A percentile compares a stretch with the other conserved stretches of the same genome.
Evolutionary conservation across 2,888 invertebrate genomes (phyloP).

Genomic region (Nephrotoma appendiculata): DNA sequence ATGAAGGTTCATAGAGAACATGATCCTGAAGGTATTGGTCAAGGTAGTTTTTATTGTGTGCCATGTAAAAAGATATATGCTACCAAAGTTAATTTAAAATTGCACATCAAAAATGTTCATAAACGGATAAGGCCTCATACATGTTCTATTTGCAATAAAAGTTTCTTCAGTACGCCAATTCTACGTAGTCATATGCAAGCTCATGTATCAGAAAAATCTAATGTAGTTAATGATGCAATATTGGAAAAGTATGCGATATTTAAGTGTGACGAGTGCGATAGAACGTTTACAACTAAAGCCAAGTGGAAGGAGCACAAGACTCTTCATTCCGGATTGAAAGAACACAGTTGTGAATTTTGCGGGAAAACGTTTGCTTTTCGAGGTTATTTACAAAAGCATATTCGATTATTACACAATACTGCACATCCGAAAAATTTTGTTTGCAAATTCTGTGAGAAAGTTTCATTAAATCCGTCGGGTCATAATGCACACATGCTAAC

Average conservation of each 20-base stretch:
- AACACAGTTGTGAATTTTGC: not conserved
- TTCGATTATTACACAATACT: not conserved
- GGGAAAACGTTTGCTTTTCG: not conserved
- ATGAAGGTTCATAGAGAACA: slow-evolving; percentile 34
- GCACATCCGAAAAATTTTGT: not conserved
- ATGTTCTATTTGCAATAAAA: not conserved
- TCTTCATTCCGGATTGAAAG: not conserved
- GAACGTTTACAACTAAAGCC: not conserved
- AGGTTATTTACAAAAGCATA: not conserved
- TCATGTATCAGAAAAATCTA: too few relatives aligned
- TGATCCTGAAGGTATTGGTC: slow-evolving; percentile 12
- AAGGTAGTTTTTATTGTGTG: not conserved
- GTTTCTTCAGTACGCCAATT: not conserved
- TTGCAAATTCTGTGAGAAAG: not conserved
- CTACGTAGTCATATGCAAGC: too few relatives aligned
- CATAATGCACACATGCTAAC: not conserved
- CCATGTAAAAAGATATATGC: not conserved
- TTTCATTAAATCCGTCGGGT: not conserved
- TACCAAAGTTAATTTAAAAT: not conserved
- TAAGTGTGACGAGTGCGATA: not conserved
- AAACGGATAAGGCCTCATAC: not conserved
- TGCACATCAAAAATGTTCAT: not conserved
- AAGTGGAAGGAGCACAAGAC: not conserved
- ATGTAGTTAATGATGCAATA: too few relatives aligned
- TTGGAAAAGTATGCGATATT: not conserved